Conservation (phyloP, 2,113 vertebrate species). For the Aix galericulata region DNA sequence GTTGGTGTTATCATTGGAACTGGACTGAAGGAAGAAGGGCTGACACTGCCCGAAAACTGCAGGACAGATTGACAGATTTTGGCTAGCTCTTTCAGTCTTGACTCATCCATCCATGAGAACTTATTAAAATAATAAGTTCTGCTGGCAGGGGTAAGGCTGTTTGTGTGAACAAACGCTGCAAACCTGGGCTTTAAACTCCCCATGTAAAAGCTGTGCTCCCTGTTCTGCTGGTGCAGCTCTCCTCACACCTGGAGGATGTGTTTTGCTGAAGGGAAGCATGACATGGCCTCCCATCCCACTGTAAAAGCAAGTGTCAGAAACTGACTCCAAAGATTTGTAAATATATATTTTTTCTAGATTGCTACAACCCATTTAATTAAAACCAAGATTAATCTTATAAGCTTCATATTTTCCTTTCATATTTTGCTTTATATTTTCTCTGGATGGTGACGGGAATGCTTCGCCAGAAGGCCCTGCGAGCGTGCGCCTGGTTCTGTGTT, state of each 20-base stretch:
- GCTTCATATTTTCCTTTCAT: slow-evolving; percentile 10
- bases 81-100: background rate
- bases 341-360: background rate
- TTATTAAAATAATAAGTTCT: background rate
- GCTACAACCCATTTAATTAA: background rate
- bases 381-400: background rate
- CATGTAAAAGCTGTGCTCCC: background rate
- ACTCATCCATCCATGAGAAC: background rate
- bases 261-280: background rate
- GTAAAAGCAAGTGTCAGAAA: background rate
- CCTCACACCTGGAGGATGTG: background rate
- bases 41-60: background rate
- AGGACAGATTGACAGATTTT: background rate
- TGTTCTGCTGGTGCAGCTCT: background rate
- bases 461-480: background rate
- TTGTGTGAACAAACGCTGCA: background rate
- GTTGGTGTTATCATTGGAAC: slow-evolving; percentile 25
- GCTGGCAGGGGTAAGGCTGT: background rate
- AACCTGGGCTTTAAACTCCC: background rate
- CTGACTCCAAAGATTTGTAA: background rate
- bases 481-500: background rate
- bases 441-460: background rate
- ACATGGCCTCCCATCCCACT: background rate
- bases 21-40: slow-evolving; percentile 1
- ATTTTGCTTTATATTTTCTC: background rate